Base-by-base conservation (phyloP, 2,113 vertebrate species). In the Neodontobutis hainanensis region DNA sequence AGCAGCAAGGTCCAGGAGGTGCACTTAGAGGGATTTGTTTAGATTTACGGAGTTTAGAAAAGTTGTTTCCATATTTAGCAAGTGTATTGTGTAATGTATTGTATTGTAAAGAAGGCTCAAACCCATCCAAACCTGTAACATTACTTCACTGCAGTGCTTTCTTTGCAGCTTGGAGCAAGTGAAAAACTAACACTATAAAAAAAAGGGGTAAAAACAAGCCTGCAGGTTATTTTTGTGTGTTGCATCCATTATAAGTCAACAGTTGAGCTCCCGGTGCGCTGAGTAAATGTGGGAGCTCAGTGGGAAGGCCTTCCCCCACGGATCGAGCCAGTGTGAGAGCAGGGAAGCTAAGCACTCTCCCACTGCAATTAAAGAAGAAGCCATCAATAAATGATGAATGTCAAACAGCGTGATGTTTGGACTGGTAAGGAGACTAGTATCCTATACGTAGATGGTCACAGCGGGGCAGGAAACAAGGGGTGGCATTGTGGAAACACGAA, bases 301-400 rank as follows among this genome's bases (percentile, higher is more conserved):
- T 79, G 0, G 85, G 82, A 73, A 65, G 82, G 68, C 77, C 49
- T 47, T 55, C 70, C 82, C 34, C 84, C 49, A 0, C 45, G 64
- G 77, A 77, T 82, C 52, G 35, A 73, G 77, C 71, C 84, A 75
- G 85, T 78, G 82, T 77, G 89, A 82, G 67, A 63, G 76, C 65
- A 75, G 82, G 75, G 44, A 46, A 63, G 75, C 77, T 68, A 66
- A 80, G 83, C 72, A 77, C 80, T 83, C 69, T 80, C 82, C 81
- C 50, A 65, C 84, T 78, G 87, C 90, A 92, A 90, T 92, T 92
- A 92, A 90, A 91, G 77, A 65, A 68, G 52, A 62, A 44, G 40
- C 64, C 85, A 85, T 93, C 88, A 90, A 93, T 92, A 93, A 92
- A 86, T 88, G 81, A 93, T 92, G 87, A 93, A 93, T 93, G 92